Conservation (phyloP, 2,113 vertebrate species). For the Erythrolamprus reginae region DNA sequence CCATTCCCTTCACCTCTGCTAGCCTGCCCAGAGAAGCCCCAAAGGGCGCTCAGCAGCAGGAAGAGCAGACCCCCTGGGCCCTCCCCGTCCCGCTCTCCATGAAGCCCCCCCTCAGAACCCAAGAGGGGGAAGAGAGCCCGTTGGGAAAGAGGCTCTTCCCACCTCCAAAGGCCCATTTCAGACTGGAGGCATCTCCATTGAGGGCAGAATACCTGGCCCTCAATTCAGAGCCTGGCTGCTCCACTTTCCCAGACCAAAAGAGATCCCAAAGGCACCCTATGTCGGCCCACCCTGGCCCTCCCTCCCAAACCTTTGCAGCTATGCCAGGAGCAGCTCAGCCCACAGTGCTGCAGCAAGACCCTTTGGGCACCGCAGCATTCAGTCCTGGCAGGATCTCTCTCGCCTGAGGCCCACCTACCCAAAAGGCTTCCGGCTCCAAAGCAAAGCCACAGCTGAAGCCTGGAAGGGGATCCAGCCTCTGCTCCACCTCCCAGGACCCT, state of each 20-base stretch:
- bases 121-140: background rate
- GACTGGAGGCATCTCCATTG: background rate
- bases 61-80: background rate
- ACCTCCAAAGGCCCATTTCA: background rate
- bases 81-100: background rate
- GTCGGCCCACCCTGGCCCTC: background rate
- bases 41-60: background rate
- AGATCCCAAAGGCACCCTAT: background rate
- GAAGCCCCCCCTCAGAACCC: background rate
- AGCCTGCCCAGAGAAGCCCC: constrained; percentile 69
- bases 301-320: background rate
- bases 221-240: rapidly evolving
- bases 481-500: background rate
- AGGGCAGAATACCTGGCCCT: background rate
- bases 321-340: background rate
- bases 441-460: rapidly evolving
- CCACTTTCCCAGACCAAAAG: background rate
- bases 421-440: too few species aligned
- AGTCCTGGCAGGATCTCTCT: background rate
- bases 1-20: constrained; percentile 90
- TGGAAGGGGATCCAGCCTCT: background rate
- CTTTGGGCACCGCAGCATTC: background rate
- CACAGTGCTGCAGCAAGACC: background rate
- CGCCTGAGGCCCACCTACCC: background rate
- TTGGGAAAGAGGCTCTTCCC: background rate